These are phyloP conservation scores for Bagarius yarrelli DNA, from an alignment of 2,113 vertebrate genomes.

Conservation along the genomic window DNA sequence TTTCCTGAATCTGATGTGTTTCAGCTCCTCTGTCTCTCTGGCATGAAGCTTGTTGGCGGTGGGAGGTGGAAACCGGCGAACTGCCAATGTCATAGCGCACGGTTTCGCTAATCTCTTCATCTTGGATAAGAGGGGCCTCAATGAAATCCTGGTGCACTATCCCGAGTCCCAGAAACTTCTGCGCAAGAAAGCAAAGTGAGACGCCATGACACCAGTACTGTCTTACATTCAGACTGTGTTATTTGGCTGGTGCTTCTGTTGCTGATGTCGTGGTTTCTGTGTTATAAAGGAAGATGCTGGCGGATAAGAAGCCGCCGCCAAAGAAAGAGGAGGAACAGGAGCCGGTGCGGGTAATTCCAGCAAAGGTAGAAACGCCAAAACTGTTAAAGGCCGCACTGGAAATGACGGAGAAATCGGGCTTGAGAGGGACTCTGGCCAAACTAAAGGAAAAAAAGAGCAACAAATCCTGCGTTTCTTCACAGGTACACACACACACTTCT, in stretches of 20 bases:
- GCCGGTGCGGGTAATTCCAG: constrained; percentile 67
- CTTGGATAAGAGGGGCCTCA: constrained; percentile 93
- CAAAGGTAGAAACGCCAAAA: constrained; percentile 78
- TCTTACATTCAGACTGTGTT: neutral
- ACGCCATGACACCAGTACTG: neutral
- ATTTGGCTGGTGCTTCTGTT: neutral
- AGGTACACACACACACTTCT: constrained; percentile 56
- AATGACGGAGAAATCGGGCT: constrained; percentile 69
- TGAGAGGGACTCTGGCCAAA: constrained; percentile 72
- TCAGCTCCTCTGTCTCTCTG: constrained; percentile 30
- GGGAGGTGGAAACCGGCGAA: constrained; percentile 89
- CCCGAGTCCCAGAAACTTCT: constrained; percentile 95
- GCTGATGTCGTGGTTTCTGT: constrained; percentile 10
- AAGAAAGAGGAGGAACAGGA: constrained; percentile 67
- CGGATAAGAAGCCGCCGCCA: constrained; percentile 74
- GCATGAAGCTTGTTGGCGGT: constrained; percentile 81
- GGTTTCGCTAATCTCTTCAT: constrained; percentile 97
- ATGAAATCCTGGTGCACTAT: constrained; percentile 92
- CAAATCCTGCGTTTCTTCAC: constrained; percentile 73
- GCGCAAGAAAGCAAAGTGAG: constrained; percentile 88
- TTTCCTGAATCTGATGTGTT: neutral
- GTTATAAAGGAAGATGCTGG: constrained; percentile 84
- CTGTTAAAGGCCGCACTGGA: constrained; percentile 84
- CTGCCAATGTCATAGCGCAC: constrained; percentile 88
- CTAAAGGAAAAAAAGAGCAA: constrained; percentile 77